phyloP scores from a whole-genome alignment of 1,140 invertebrate genomes.

The Chironomus tepperi region DNA sequence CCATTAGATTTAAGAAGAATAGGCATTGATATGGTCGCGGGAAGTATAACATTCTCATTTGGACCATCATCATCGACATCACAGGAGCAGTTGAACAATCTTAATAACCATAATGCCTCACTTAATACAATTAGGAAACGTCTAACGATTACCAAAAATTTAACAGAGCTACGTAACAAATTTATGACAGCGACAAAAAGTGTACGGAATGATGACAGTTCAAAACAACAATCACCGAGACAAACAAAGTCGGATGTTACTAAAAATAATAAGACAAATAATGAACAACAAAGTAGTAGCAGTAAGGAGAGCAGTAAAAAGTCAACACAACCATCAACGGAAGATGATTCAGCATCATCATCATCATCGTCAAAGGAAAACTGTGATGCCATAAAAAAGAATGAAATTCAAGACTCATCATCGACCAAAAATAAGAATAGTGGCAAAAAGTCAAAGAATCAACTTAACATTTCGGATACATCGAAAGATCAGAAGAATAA shows the following conservation, averaged over 20 bases:
- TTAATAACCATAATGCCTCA: background rate
- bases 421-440: slow-evolving; percentile 9
- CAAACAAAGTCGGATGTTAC: background rate
- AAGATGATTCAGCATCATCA: background rate
- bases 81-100: background rate
- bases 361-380: slow-evolving; percentile 1
- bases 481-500: background rate
- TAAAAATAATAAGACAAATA: background rate
- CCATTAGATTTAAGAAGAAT: slow-evolving; percentile 51
- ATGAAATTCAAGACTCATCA: background rate
- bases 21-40: slow-evolving; percentile 32
- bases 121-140: slow-evolving; percentile 24
- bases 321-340: background rate
- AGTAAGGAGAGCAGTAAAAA: background rate
- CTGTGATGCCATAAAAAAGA: background rate
- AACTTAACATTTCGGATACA: background rate
- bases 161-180: background rate
- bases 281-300: background rate
- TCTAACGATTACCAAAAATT: background rate
- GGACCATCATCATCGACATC: slow-evolving; percentile 27
- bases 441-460: background rate
- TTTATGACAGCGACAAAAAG: background rate
- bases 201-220: background rate
- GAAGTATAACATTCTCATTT: slow-evolving; percentile 33
- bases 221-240: background rate